Conservation (phyloP, 2,888 invertebrate genomes). For the Megalurothrips usitatus region DNA sequence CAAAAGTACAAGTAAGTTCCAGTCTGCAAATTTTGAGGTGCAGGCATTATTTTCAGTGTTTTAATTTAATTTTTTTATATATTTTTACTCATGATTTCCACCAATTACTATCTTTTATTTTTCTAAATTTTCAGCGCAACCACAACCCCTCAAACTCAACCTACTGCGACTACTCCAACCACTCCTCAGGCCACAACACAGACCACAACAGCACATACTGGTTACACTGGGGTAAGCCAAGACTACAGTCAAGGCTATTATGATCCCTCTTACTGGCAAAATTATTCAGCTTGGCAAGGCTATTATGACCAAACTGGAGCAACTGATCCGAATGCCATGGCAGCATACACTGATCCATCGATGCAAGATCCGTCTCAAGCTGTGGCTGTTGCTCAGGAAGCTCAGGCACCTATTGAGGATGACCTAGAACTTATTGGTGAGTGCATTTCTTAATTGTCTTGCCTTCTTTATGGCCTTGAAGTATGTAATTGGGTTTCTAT, state of each 20-base stretch:
- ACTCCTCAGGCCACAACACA: conserved; percentile 46
- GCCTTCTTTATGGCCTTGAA: not conserved
- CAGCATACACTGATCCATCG: not conserved
- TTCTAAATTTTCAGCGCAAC: conserved; percentile 32
- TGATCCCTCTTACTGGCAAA: conserved; percentile 81
- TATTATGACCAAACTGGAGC: conserved; percentile 51
- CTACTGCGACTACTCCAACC: conserved; percentile 43
- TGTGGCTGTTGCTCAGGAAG: conserved; percentile 46
- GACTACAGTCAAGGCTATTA: conserved; percentile 77
- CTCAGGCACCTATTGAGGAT: conserved; percentile 46
- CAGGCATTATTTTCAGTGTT: not conserved
- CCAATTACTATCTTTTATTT: too few relatives aligned
- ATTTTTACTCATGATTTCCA: not conserved
- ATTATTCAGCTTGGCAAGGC: conserved; percentile 76
- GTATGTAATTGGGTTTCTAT: conserved; percentile 32
- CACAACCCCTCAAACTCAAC: conserved; percentile 32
- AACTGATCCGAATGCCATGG: conserved; percentile 25
- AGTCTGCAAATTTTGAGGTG: not conserved
- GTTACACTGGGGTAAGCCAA: conserved; percentile 44
- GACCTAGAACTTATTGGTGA: conserved; percentile 49
- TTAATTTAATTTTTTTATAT: not conserved
- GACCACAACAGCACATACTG: conserved; percentile 43
- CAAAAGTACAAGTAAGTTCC: conserved; percentile 49
- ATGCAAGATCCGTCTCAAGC: conserved; percentile 43
- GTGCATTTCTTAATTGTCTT: not conserved